Conservation (phyloP, 2,113 vertebrate genomes). For the Ptilorrhoa leucosticta region DNA sequence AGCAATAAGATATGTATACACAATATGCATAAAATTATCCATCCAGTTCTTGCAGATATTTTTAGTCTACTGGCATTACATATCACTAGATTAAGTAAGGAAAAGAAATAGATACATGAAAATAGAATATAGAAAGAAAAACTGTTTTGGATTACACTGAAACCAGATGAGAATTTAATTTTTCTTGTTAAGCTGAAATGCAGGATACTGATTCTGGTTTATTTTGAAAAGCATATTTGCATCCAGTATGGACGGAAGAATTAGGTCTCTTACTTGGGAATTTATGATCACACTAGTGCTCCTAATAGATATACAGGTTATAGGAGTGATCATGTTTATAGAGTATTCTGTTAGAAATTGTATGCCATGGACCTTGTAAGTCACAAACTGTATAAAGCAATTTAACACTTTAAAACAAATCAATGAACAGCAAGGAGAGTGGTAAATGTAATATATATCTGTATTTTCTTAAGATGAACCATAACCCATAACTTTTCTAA, state of each 20-base stretch:
- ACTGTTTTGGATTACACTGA: not conserved
- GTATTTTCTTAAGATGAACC: not conserved
- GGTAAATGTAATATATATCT: not conserved
- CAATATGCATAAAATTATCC: not conserved
- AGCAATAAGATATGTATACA: not conserved
- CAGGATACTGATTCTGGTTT: not conserved
- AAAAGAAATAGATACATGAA: not conserved
- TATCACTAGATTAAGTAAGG: not conserved
- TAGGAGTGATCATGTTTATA: not conserved
- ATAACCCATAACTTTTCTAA: not conserved
- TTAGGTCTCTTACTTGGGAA: not conserved
- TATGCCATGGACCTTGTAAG: not conserved
- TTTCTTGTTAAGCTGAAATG: not conserved
- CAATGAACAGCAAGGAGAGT: not conserved
- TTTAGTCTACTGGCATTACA: not conserved
- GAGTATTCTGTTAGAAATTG: not conserved
- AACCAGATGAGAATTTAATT: not conserved
- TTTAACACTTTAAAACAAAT: constrained; percentile 8
- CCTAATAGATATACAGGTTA: not conserved
- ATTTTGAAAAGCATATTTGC: not conserved
- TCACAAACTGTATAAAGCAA: not conserved
- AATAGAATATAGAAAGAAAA: not conserved
- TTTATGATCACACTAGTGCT: not conserved
- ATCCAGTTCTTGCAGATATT: not conserved
- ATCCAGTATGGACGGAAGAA: not conserved